These are phyloP conservation scores for Pachymerium ferrugineum DNA, from an alignment of 2,888 invertebrate genomes.

Conservation along the genomic window DNA sequence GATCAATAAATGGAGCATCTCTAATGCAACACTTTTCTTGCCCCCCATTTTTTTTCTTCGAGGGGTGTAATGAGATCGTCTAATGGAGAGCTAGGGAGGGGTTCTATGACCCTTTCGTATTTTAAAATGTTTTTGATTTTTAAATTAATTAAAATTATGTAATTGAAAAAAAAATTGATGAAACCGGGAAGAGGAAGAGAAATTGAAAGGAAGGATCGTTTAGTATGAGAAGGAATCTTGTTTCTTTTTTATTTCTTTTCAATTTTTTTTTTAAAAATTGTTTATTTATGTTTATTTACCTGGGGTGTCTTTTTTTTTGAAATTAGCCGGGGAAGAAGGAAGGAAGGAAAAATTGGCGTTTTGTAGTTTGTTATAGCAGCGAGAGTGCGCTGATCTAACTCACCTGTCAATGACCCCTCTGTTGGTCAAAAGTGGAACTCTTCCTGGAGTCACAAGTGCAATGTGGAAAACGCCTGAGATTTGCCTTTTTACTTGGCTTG, in stretches of 20 bases:
- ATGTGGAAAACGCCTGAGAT: not conserved
- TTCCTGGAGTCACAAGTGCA: constrained; percentile 29
- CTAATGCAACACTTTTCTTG: not conserved
- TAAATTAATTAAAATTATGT: not conserved
- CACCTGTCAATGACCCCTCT: constrained; percentile 31
- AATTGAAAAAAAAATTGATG: not conserved
- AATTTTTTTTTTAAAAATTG: not conserved
- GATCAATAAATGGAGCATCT: constrained; percentile 3
- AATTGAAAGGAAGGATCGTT: not conserved
- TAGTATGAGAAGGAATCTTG: not conserved
- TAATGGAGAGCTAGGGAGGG: not conserved
- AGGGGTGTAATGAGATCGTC: not conserved
- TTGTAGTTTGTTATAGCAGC: not conserved
- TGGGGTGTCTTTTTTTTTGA: not conserved
- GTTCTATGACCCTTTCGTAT: not conserved
- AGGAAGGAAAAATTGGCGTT: not conserved
- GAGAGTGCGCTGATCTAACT: constrained; percentile 8
- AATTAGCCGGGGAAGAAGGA: not conserved
- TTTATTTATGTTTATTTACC: not conserved
- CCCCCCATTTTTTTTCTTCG: not conserved
- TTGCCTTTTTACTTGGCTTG: not conserved
- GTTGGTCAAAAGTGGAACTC: constrained; percentile 31
- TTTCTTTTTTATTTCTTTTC: not conserved
- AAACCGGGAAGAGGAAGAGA: not conserved
- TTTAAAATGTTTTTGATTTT: not conserved